Evolutionary conservation across 2,888 invertebrate species (phyloP).

Genomic region (Colletes collaris): DNA sequence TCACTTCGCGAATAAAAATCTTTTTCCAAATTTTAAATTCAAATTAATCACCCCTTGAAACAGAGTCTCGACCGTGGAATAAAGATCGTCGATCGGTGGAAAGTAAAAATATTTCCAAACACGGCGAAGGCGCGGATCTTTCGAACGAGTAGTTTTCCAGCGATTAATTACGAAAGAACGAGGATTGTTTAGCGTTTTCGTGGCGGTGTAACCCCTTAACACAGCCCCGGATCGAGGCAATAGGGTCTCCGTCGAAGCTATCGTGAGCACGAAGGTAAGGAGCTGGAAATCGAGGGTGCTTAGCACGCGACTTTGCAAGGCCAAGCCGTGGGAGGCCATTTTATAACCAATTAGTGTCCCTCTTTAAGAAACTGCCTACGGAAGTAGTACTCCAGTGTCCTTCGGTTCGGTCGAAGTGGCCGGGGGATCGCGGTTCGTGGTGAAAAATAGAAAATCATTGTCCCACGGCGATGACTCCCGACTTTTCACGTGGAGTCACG

Average conservation of each 20-base stretch:
- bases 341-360: conserved; percentile 75
- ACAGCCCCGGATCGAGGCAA: background rate
- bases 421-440: background rate
- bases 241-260: conserved; percentile 58
- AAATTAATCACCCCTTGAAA: too few species aligned
- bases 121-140: too few species aligned
- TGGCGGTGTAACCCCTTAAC: too few species aligned
- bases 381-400: conserved; percentile 49
- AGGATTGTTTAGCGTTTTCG: too few species aligned
- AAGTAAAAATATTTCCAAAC: too few species aligned
- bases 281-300: conserved; percentile 72
- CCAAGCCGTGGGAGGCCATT: conserved; percentile 71
- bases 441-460: conserved; percentile 59
- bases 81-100: too few species aligned
- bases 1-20: too few species aligned
- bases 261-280: conserved; percentile 59
- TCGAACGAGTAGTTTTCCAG: too few species aligned
- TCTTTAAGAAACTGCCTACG: conserved; percentile 65
- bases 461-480: conserved; percentile 41
- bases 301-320: conserved; percentile 72
- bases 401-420: conserved; percentile 49
- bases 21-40: too few species aligned
- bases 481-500: conserved; percentile 31
- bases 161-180: too few species aligned
- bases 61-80: too few species aligned